phyloP scores from a whole-genome alignment of 2,113 vertebrate species.

The Corydoras maculifer region DNA sequence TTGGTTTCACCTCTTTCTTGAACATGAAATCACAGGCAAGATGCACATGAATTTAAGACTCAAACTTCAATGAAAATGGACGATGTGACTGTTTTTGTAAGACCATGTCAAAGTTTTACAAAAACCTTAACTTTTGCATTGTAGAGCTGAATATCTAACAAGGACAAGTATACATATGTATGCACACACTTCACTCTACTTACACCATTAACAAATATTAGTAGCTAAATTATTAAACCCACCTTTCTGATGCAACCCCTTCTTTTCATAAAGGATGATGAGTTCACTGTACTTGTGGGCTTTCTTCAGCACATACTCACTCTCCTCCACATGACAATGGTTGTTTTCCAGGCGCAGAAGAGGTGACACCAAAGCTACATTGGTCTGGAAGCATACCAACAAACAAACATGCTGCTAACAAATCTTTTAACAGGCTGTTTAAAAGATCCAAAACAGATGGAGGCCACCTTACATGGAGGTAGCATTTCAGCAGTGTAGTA shows the following conservation, averaged over 20 bases:
- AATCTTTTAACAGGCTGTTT: no score
- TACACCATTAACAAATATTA: background rate
- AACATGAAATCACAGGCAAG: background rate
- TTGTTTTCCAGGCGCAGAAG: conserved; percentile 94
- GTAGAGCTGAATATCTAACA: no score
- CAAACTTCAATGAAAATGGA: no score
- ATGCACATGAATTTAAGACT: background rate
- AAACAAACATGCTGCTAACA: no score
- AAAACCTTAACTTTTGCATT: no score
- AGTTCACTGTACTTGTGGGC: conserved; percentile 97
- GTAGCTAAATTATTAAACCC: background rate
- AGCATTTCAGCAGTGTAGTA: conserved; percentile 93
- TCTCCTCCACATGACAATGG: conserved; percentile 97
- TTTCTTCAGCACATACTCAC: conserved; percentile 94
- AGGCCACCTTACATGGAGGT: conserved; percentile 79
- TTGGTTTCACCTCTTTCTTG: conserved; percentile 32
- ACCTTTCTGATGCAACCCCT: conserved; percentile 97
- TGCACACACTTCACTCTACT: no score
- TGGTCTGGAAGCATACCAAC: conserved; percentile 70
- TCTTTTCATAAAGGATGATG: conserved; percentile 98
- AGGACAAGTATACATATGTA: no score
- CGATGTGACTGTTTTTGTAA: no score
- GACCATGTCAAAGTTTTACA: no score
- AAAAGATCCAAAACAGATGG: background rate
- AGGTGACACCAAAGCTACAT: conserved; percentile 90